A percentile compares a stretch with the other conserved stretches of the same genome.
phyloP scores from a whole-genome alignment of 2,888 invertebrate genomes.

The Quadriops clusia region DNA sequence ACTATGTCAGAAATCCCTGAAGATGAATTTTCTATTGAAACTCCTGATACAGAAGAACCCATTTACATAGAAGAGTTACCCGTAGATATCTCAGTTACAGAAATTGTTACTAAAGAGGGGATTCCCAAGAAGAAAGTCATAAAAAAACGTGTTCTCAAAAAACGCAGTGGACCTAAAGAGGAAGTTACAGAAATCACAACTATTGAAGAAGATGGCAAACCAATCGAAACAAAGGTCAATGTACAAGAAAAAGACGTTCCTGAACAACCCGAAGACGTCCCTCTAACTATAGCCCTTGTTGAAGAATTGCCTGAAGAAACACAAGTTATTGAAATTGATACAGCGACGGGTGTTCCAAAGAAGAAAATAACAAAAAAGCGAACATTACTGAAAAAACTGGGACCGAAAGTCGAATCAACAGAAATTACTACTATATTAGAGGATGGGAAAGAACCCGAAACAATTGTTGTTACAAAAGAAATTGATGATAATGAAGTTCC shows the following conservation, averaged over 20 bases:
- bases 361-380: conserved; percentile 28
- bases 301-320: conserved; percentile 30
- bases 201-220: conserved; percentile 24
- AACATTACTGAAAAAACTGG: conserved; percentile 19
- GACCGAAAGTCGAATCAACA: conserved; percentile 20
- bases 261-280: conserved; percentile 12
- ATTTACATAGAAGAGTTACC: conserved; percentile 20
- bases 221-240: conserved; percentile 22
- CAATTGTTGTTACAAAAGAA: conserved; percentile 19
- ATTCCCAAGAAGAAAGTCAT: conserved; percentile 20
- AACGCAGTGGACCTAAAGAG: conserved; percentile 7
- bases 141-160: conserved; percentile 13
- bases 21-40: conserved; percentile 22
- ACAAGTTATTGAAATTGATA: conserved; percentile 33
- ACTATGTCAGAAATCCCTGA: conserved; percentile 18
- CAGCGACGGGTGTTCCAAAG: conserved; percentile 30
- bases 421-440: conserved; percentile 25
- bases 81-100: conserved; percentile 22
- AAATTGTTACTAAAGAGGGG: conserved; percentile 23
- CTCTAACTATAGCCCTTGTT: conserved; percentile 13
- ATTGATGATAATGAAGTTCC: neutral
- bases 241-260: conserved; percentile 19
- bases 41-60: conserved; percentile 22
- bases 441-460: conserved; percentile 29
- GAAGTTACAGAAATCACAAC: conserved; percentile 17